These are phyloP conservation scores for Eriosoma lanigerum DNA, from an alignment of 1,140 invertebrate genomes.

Conservation along the genomic window DNA sequence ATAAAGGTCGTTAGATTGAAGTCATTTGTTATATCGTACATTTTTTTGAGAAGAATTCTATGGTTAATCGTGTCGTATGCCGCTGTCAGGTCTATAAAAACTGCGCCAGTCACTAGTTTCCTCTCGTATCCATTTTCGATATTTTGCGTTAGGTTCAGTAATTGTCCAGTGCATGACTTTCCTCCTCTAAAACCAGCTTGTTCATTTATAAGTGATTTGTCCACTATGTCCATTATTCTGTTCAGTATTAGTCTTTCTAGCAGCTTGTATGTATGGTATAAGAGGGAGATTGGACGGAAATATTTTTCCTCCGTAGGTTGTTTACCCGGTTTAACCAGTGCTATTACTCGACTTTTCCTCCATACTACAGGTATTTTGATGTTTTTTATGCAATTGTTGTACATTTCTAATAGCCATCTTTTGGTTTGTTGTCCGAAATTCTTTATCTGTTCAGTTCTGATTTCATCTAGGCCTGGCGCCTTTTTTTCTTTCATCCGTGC, in stretches of 20 bases:
- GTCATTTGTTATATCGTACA: background rate
- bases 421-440: background rate
- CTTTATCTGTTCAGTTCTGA: conserved; percentile 24
- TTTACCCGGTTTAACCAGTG: conserved; percentile 3
- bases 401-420: conserved; percentile 3
- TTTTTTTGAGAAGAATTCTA: background rate
- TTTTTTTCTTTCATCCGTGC: conserved; percentile 11
- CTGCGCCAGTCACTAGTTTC: no score
- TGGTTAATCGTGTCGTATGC: conserved; percentile 9
- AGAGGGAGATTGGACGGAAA: no score
- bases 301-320: background rate
- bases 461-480: conserved; percentile 11
- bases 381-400: background rate
- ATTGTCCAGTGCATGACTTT: no score
- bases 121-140: no score
- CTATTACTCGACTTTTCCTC: background rate
- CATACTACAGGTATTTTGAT: background rate
- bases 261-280: no score
- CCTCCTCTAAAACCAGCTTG: no score
- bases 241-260: no score
- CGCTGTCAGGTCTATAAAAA: no score
- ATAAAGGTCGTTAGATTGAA: background rate
- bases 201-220: no score
- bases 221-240: no score
- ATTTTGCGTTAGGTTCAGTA: no score